phyloP scores from a whole-genome alignment of 2,113 vertebrate species.

The Micronycteris hirsuta region DNA sequence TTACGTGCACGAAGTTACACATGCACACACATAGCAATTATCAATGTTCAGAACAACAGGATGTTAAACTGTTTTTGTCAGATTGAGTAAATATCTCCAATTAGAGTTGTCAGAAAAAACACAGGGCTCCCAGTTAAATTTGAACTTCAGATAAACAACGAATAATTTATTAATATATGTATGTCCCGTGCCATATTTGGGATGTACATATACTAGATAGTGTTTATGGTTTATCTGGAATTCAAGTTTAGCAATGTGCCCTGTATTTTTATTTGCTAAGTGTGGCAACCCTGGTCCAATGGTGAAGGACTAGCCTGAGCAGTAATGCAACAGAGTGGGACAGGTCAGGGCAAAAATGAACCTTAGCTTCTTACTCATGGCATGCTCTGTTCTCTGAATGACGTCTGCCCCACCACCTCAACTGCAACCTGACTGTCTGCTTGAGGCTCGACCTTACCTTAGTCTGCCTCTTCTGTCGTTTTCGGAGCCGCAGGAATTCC shows the following conservation, averaged over 20 bases:
- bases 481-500: constrained; percentile 95
- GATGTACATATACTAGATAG: not conserved
- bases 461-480: constrained; percentile 90
- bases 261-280: not conserved
- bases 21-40: not conserved
- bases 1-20: not conserved
- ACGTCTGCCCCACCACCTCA: not conserved
- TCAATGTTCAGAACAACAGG: not conserved
- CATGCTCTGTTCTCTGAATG: not conserved
- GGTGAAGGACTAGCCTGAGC: not conserved
- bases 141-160: constrained; percentile 5
- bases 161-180: not conserved
- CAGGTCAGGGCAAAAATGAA: not conserved
- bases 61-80: constrained; percentile 14
- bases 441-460: constrained; percentile 83
- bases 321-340: not conserved
- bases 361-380: not conserved
- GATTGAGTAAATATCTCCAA: not conserved
- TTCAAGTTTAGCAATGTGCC: not conserved
- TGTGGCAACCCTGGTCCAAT: not conserved
- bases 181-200: not conserved
- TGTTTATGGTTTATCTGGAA: not conserved
- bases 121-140: not conserved
- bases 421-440: not conserved
- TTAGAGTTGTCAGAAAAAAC: not conserved